Percentiles rank a stretch among this genome's conserved stretches.
Evolutionary conservation across 2,797 vertebrate species (phyloP).

Genomic region (Chrysocyon brachyurus): DNA sequence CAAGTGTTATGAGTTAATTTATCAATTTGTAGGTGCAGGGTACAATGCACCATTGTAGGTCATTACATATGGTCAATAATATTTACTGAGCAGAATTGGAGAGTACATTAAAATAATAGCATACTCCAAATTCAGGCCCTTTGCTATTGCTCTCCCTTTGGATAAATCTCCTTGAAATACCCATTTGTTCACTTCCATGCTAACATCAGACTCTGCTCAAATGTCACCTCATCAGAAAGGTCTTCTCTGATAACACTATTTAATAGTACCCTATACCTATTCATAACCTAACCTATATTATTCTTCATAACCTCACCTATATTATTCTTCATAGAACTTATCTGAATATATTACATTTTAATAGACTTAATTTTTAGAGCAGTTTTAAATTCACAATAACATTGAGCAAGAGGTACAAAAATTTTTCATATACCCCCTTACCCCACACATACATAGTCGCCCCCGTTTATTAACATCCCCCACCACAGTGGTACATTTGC

Average conservation of each 20-base stretch:
- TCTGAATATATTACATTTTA: background rate
- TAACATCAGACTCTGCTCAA: background rate
- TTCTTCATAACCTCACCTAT: background rate
- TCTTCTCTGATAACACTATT: background rate
- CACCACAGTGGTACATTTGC: background rate
- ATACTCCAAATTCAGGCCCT: background rate
- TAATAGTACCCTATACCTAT: background rate
- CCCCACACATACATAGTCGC: background rate
- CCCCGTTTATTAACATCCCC: background rate
- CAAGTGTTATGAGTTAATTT: conserved; percentile 54
- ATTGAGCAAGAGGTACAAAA: background rate
- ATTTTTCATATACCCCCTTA: background rate
- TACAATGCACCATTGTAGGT: background rate
- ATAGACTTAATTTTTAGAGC: background rate
- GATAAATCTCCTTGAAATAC: background rate
- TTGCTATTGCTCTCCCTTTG: background rate
- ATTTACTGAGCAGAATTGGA: background rate
- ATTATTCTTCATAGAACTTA: background rate
- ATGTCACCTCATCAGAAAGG: background rate
- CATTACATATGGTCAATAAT: background rate
- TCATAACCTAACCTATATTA: background rate
- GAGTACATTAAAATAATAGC: background rate
- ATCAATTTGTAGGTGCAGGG: background rate
- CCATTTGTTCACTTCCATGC: background rate
- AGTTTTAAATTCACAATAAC: background rate